Conservation (phyloP, 2,888 invertebrate genomes). For the Ectemnius lituratus region DNA sequence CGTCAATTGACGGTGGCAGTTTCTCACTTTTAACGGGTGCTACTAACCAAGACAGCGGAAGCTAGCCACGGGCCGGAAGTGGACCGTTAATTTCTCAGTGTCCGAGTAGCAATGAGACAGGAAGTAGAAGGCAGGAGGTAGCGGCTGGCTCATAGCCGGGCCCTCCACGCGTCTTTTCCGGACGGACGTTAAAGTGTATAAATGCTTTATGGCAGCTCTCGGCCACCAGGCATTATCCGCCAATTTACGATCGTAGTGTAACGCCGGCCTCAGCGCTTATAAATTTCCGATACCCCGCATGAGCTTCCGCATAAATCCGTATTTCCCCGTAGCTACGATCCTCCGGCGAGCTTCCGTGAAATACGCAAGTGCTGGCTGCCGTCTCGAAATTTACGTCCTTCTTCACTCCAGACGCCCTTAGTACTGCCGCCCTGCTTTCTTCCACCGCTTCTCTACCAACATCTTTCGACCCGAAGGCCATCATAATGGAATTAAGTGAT, state of each 20-base stretch:
- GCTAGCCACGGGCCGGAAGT: constrained; percentile 41
- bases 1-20: constrained; percentile 11
- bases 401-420: no score
- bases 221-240: constrained; percentile 59
- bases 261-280: constrained; percentile 31
- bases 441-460: not conserved
- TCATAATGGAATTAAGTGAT: constrained; percentile 1
- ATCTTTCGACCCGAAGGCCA: not conserved
- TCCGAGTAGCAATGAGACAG: constrained; percentile 34
- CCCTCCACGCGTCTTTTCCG: constrained; percentile 33
- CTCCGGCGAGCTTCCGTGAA: constrained; percentile 10
- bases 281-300: constrained; percentile 25
- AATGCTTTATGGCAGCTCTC: constrained; percentile 63
- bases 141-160: constrained; percentile 24
- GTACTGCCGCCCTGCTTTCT: not conserved
- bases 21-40: constrained; percentile 28
- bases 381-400: no score
- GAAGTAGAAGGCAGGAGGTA: constrained; percentile 5
- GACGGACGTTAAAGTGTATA: constrained; percentile 61
- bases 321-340: constrained; percentile 13
- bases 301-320: constrained; percentile 40
- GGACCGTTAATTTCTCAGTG: constrained; percentile 55
- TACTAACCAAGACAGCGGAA: constrained; percentile 34
- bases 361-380: no score
- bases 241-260: constrained; percentile 64